Conservation (phyloP, 1,140 invertebrate genomes). For the Leptinotarsa lineolata region DNA sequence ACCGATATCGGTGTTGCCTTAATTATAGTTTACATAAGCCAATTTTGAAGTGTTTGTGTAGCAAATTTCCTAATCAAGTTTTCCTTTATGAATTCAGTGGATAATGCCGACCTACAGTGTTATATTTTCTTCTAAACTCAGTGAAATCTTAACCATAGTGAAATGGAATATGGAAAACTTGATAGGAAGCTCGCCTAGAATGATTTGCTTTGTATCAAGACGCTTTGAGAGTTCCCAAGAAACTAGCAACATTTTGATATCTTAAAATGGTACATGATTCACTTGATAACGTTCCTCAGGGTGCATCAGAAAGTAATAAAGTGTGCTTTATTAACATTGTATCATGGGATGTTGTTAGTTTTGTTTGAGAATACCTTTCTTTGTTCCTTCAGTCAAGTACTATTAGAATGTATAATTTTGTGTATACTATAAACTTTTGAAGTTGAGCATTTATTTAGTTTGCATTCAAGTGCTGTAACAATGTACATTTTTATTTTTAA, state of each 20-base stretch:
- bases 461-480: constrained; percentile 21
- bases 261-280: background rate
- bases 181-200: no score
- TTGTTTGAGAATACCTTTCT: background rate
- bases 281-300: background rate
- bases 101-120: background rate
- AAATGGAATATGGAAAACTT: background rate
- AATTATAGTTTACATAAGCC: constrained; percentile 6
- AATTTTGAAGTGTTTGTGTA: background rate
- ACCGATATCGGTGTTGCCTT: constrained; percentile 22
- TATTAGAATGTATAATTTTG: no score
- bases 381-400: no score
- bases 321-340: background rate
- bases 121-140: background rate
- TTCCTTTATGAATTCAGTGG: background rate
- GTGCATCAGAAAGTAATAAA: background rate
- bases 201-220: background rate
- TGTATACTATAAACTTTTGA: background rate
- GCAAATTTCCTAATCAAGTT: background rate
- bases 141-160: background rate
- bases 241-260: background rate
- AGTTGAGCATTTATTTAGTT: background rate
- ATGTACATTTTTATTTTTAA: constrained; percentile 22
- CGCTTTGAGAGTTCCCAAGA: background rate
- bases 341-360: background rate